Conservation (phyloP, 2,113 vertebrate genomes). For the Chaetura pelagica region DNA sequence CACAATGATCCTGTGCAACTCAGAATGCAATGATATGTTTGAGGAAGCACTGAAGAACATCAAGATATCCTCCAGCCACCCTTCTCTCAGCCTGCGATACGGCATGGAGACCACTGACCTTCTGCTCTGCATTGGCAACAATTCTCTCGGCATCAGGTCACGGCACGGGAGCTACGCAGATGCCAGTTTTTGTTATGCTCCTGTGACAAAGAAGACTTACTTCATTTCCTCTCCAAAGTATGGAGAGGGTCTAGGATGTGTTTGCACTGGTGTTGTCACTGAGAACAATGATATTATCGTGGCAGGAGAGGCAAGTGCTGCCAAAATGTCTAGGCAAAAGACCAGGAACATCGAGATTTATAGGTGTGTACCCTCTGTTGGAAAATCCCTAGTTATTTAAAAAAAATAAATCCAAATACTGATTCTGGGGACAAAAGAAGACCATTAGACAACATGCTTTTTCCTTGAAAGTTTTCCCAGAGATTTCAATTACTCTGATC, state of each 20-base stretch:
- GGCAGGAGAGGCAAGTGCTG: constrained; percentile 88
- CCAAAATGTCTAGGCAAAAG: constrained; percentile 88
- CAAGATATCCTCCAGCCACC: constrained; percentile 75
- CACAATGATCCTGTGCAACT: constrained; percentile 83
- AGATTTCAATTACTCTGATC: neutral
- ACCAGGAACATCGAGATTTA: constrained; percentile 88
- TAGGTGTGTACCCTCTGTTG: constrained; percentile 81
- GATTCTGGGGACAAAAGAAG: neutral
- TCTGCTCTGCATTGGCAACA: constrained; percentile 92
- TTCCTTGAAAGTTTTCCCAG: neutral
- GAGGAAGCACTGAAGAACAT: constrained; percentile 77
- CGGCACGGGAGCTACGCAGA: constrained; percentile 87
- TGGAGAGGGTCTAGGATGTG: constrained; percentile 87
- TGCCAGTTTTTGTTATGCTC: constrained; percentile 93
- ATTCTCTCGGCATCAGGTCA: constrained; percentile 89
- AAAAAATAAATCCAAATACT: neutral
- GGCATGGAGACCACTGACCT: constrained; percentile 96
- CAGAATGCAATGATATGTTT: constrained; percentile 82
- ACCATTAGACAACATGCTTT: neutral
- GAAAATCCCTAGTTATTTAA: neutral
- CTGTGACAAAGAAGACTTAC: constrained; percentile 83
- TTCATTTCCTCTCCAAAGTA: constrained; percentile 95
- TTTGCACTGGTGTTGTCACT: constrained; percentile 90
- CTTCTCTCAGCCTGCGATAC: constrained; percentile 85
- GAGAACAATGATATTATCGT: constrained; percentile 89